phyloP scores from a whole-genome alignment of 2,797 vertebrate species.

The Bufotes viridis region DNA sequence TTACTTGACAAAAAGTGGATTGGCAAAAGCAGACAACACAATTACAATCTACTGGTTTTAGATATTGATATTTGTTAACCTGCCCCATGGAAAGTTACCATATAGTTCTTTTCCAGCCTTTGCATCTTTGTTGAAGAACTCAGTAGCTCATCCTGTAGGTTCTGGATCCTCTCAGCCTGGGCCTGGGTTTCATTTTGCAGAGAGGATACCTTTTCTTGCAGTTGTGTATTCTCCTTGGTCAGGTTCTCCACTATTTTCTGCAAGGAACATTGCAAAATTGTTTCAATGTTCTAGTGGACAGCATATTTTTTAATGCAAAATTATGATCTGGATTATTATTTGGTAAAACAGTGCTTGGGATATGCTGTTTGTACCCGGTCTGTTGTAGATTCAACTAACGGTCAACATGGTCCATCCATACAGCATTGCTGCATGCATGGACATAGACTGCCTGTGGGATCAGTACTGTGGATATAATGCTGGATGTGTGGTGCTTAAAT shows the following conservation, averaged over 20 bases:
- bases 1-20: neutral
- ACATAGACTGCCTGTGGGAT: too few species aligned
- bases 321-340: neutral
- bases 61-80: neutral
- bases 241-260: constrained; percentile 40
- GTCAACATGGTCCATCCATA: neutral
- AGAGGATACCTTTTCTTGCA: constrained; percentile 30
- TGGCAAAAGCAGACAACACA: too few species aligned
- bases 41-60: neutral
- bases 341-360: neutral
- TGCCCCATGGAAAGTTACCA: neutral
- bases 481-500: too few species aligned
- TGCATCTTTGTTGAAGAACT: neutral
- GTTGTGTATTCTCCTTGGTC: neutral
- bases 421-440: too few species aligned
- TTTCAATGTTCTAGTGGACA: neutral
- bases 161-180: constrained; percentile 23
- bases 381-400: neutral
- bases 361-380: neutral
- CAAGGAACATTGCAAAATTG: neutral
- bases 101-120: constrained; percentile 51
- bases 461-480: too few species aligned
- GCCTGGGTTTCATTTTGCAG: constrained; percentile 33
- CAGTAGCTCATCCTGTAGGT: constrained; percentile 19
- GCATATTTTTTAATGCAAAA: neutral